Percentiles rank a stretch among this genome's conserved stretches.
These are phyloP conservation scores for Rhincodon typus DNA, from an alignment of 2,797 vertebrate species.

Conservation along the genomic window DNA sequence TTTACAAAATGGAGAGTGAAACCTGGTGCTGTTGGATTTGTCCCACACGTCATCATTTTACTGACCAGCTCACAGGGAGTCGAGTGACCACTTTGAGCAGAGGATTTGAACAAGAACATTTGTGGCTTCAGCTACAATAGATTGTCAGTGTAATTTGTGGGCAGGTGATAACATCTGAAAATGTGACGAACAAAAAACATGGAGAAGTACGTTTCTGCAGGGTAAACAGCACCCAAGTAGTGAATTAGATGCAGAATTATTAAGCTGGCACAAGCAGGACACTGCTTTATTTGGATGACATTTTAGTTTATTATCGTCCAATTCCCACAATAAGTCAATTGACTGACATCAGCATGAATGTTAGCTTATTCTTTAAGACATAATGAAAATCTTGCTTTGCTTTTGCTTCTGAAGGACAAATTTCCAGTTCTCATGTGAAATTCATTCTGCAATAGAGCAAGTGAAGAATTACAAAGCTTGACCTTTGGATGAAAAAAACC, in stretches of 20 bases:
- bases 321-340: slow-evolving; percentile 4
- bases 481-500: background rate
- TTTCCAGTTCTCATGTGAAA: background rate
- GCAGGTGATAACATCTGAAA: background rate
- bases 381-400: background rate
- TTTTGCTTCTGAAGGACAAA: background rate
- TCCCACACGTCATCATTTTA: background rate
- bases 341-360: background rate
- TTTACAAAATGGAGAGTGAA: background rate
- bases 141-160: background rate
- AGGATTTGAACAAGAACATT: background rate
- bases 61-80: background rate
- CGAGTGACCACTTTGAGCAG: background rate
- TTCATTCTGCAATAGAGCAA: background rate
- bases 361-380: background rate
- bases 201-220: background rate
- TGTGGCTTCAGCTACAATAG: background rate
- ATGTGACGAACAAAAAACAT: background rate
- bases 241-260: background rate
- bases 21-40: background rate
- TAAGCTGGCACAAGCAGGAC: background rate
- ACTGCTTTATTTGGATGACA: background rate
- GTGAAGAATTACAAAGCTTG: background rate
- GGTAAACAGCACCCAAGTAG: background rate
- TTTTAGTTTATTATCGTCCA: background rate